Conservation (phyloP, 2,888 invertebrate species). For the Lithophane leautieri region DNA sequence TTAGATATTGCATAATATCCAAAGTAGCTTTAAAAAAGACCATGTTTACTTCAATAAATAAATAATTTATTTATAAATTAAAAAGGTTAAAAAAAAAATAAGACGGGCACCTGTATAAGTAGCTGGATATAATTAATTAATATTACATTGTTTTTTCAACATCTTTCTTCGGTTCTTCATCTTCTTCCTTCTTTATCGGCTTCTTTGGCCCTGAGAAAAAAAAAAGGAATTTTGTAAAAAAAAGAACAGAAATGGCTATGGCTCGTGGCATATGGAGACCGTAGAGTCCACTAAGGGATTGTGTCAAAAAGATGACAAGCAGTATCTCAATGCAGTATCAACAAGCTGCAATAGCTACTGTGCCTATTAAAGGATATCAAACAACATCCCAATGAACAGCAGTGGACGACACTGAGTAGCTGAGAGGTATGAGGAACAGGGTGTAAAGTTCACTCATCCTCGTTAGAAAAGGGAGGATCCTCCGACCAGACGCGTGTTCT, state of each 20-base stretch:
- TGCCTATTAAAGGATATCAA: neutral
- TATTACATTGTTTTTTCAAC: conserved; percentile 34
- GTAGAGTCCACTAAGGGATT: neutral
- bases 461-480: no score
- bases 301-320: neutral
- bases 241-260: neutral
- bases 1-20: neutral
- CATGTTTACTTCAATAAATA: neutral
- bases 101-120: conserved; percentile 18
- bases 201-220: conserved; percentile 46
- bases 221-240: neutral
- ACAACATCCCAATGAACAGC: neutral
- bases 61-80: conserved; percentile 26
- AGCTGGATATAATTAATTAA: conserved; percentile 12
- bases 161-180: conserved; percentile 33
- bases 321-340: neutral
- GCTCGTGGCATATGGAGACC: neutral
- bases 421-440: neutral
- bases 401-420: neutral
- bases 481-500: no score
- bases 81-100: no score
- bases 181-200: conserved; percentile 25
- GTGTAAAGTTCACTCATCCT: no score
- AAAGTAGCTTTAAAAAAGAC: neutral
- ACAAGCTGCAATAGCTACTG: neutral